A percentile compares a stretch with the other conserved stretches of the same genome.
These are phyloP conservation scores for Alouatta palliata DNA, from an alignment of 2,113 vertebrate genomes.

Conservation along the genomic window DNA sequence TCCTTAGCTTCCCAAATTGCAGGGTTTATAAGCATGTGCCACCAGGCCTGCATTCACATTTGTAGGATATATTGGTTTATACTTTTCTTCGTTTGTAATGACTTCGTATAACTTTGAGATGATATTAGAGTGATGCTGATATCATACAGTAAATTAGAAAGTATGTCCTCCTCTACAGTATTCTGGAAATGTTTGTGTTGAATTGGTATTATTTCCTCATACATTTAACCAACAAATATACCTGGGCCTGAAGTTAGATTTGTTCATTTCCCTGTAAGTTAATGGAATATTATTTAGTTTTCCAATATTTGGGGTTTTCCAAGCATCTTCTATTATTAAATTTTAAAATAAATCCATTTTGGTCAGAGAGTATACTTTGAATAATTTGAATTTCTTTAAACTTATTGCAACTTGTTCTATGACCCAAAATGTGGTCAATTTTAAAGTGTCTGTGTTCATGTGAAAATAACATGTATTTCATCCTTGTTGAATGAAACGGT, in stretches of 20 bases:
- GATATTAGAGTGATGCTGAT: not conserved
- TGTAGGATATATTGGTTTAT: not conserved
- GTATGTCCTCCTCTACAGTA: not conserved
- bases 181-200: not conserved
- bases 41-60: not conserved
- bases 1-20: no score
- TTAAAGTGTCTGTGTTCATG: not conserved
- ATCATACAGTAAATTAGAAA: not conserved
- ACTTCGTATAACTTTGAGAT: not conserved
- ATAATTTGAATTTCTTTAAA: not conserved
- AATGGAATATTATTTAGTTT: not conserved
- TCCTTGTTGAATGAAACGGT: not conserved
- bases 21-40: no score
- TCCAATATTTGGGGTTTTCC: not conserved
- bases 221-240: not conserved
- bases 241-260: not conserved
- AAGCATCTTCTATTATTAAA: not conserved
- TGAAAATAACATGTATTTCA: not conserved
- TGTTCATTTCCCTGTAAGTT: not conserved
- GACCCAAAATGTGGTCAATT: not conserved
- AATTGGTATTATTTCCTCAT: not conserved
- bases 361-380: not conserved
- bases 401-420: not conserved
- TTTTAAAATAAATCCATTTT: not conserved
- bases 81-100: not conserved